Conservation (phyloP, 2,113 vertebrate genomes). For the Amia ocellicauda region DNA sequence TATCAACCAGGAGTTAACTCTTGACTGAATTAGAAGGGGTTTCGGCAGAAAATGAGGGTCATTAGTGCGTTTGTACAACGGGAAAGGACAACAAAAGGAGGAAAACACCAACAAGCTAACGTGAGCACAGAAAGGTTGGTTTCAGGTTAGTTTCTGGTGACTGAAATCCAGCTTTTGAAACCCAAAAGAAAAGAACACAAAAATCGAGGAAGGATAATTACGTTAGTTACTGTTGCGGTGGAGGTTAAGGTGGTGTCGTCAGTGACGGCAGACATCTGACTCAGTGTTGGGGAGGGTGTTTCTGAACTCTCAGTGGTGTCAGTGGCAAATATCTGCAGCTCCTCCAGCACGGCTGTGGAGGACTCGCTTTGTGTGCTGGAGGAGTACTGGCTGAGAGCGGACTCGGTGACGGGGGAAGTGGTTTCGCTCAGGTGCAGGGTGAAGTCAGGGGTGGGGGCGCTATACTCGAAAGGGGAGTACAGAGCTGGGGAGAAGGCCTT, state of each 20-base stretch:
- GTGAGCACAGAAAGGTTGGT: slow-evolving; percentile 8
- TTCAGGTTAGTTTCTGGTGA: slow-evolving; percentile 7
- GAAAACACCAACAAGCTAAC: slow-evolving; percentile 10
- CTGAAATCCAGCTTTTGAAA: slow-evolving; percentile 39
- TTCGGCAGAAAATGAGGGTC: no score
- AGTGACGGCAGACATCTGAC: slow-evolving; percentile 74
- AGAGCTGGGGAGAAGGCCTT: slow-evolving; percentile 56
- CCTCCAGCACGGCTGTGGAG: slow-evolving; percentile 74
- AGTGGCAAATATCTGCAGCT: slow-evolving; percentile 75
- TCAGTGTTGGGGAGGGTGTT: slow-evolving; percentile 82
- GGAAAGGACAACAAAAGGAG: no score
- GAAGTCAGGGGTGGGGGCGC: slow-evolving; percentile 31
- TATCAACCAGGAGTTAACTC: no score
- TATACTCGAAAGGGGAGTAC: slow-evolving; percentile 46
- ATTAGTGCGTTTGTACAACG: no score
- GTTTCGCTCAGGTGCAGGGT: slow-evolving; percentile 38
- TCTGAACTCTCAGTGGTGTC: slow-evolving; percentile 72
- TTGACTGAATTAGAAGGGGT: no score
- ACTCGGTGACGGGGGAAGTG: slow-evolving; percentile 67
- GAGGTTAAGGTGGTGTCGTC: slow-evolving; percentile 70
- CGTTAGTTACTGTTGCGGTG: slow-evolving; percentile 71
- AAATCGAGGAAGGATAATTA: slow-evolving; percentile 79
- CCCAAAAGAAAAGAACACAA: slow-evolving; percentile 40
- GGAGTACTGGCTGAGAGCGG: slow-evolving; percentile 76
- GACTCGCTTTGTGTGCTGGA: slow-evolving; percentile 57